phyloP scores from a whole-genome alignment of 1,140 invertebrate genomes.

The Ptiloglossa arizonensis region DNA sequence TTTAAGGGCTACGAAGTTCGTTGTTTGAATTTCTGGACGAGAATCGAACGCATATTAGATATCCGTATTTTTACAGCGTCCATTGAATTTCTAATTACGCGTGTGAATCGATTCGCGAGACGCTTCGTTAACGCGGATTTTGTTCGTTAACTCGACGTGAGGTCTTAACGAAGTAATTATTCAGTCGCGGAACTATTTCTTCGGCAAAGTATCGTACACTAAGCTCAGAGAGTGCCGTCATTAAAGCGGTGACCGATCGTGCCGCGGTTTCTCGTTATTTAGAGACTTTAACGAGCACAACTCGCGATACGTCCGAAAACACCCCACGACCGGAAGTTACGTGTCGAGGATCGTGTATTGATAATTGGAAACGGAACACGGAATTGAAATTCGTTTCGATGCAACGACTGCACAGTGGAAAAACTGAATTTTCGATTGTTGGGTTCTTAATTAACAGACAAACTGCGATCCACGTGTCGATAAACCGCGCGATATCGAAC shows the following conservation, averaged over 20 bases:
- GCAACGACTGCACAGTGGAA: not conserved
- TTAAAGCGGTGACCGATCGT: slow-evolving; percentile 22
- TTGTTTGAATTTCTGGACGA: not conserved
- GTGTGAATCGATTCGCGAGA: slow-evolving; percentile 5
- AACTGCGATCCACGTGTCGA: too few species aligned
- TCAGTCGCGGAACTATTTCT: slow-evolving; percentile 23
- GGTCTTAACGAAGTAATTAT: slow-evolving; percentile 47
- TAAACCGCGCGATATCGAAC: too few species aligned
- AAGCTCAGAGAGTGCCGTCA: not conserved
- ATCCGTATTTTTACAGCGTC: not conserved
- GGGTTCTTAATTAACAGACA: too few species aligned
- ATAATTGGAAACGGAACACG: slow-evolving; percentile 21
- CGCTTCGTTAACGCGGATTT: slow-evolving; percentile 23
- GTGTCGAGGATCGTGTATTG: not conserved
- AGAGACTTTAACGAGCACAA: slow-evolving; percentile 27
- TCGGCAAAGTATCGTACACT: not conserved
- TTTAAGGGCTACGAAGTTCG: too few species aligned
- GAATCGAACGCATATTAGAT: not conserved
- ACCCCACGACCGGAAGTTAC: not conserved
- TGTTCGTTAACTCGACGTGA: slow-evolving; percentile 26
- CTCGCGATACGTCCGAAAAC: not conserved
- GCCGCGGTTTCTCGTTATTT: slow-evolving; percentile 24
- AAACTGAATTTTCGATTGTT: not conserved
- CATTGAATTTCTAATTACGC: slow-evolving; percentile 11
- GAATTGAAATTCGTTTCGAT: not conserved